Conservation (phyloP, 2,797 vertebrate genomes). For the Percopsis omiscomaycus region DNA sequence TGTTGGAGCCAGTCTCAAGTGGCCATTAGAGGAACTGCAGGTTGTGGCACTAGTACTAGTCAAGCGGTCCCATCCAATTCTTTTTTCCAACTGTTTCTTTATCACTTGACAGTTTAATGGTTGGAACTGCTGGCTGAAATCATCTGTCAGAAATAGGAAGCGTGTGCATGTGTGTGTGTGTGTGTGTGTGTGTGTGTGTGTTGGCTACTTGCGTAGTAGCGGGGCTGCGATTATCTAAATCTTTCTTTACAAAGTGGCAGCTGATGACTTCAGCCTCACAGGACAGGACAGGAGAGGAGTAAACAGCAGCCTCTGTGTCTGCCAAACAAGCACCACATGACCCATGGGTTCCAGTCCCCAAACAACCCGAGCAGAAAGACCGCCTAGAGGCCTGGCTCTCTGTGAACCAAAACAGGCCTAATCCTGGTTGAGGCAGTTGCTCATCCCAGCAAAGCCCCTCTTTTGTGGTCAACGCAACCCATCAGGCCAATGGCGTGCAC, state of each 20-base stretch:
- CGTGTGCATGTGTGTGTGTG: neutral
- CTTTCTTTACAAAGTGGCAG: constrained; percentile 17
- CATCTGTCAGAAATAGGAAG: constrained; percentile 8
- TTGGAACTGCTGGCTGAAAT: neutral
- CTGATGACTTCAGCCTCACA: constrained; percentile 23
- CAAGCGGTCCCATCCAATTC: neutral
- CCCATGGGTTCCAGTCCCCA: constrained; percentile 41
- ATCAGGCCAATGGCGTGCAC: constrained; percentile 56
- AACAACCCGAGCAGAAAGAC: constrained; percentile 52
- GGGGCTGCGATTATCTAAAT: neutral
- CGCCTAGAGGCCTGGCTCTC: constrained; percentile 35
- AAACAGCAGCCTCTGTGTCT: constrained; percentile 40
- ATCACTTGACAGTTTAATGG: neutral
- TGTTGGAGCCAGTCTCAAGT: too few relatives aligned
- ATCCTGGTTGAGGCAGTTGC: constrained; percentile 65
- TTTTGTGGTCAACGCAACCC: constrained; percentile 73
- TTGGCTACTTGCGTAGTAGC: constrained; percentile 1
- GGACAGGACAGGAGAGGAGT: constrained; percentile 17
- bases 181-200: constrained; percentile 1
- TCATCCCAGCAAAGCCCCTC: constrained; percentile 68
- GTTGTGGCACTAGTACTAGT: too few relatives aligned
- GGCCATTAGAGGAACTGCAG: too few relatives aligned
- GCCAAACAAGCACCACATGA: constrained; percentile 58
- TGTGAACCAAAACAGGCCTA: constrained; percentile 61
- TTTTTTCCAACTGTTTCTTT: neutral